phyloP scores from a whole-genome alignment of 2,888 invertebrate species.

The Cylloceria caligata region DNA sequence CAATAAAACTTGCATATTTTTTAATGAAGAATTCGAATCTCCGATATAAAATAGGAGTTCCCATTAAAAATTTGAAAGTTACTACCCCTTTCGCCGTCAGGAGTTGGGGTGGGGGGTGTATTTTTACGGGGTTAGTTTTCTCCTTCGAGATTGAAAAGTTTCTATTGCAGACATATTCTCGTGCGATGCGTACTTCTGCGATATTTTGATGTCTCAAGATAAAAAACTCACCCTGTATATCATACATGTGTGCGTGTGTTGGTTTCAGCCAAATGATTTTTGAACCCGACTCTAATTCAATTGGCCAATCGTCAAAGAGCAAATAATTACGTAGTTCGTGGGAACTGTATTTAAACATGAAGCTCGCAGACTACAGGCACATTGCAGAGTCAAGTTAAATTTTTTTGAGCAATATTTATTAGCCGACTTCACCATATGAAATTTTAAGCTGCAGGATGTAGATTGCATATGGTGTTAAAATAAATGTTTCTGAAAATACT shows the following conservation, averaged over 20 bases:
- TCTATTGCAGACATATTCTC: no score
- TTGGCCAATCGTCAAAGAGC: conserved; percentile 9
- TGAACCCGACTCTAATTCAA: conserved; percentile 35
- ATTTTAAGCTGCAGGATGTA: conserved; percentile 5
- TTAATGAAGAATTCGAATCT: no score
- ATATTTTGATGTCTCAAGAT: no score
- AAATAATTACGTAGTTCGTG: conserved; percentile 45
- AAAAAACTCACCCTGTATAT: no score
- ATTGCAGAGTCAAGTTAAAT: neutral
- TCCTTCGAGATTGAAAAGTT: no score
- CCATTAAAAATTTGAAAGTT: no score
- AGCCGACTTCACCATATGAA: conserved; percentile 11
- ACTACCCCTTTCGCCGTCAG: no score
- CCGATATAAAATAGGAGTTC: no score
- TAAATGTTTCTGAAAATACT: neutral
- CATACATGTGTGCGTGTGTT: neutral
- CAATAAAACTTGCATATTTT: no score
- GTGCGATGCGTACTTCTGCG: no score
- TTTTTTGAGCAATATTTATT: conserved; percentile 45
- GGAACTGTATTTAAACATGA: neutral
- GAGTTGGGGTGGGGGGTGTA: no score
- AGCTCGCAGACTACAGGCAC: neutral
- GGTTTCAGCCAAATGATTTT: conserved; percentile 38
- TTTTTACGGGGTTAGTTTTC: no score
- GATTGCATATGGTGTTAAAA: neutral